These are phyloP conservation scores for Rhagonycha fulva DNA, from an alignment of 2,888 invertebrate genomes.

Conservation along the genomic window DNA sequence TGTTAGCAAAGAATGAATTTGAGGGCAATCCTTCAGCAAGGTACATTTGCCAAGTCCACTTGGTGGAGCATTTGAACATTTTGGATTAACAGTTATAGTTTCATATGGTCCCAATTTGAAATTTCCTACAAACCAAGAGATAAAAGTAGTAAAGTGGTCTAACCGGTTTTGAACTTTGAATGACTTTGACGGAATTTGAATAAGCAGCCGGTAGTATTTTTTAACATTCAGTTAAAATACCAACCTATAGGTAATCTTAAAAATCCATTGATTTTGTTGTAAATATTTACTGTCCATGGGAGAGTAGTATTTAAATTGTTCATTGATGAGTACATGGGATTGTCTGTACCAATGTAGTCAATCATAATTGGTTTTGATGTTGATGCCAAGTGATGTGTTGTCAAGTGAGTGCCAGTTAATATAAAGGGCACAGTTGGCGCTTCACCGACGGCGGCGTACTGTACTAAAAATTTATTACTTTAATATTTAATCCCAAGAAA, in stretches of 20 bases:
- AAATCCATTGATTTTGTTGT: constrained; percentile 3
- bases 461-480: no score
- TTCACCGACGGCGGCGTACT: no score
- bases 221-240: background rate
- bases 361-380: no score
- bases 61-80: background rate
- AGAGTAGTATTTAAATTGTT: background rate
- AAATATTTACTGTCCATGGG: constrained; percentile 8
- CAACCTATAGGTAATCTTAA: constrained; percentile 7
- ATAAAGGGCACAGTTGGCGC: no score
- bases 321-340: no score
- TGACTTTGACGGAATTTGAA: no score
- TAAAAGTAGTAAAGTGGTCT: no score
- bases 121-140: constrained; percentile 2
- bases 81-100: background rate
- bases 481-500: no score
- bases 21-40: background rate
- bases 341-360: background rate
- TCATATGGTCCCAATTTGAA: background rate
- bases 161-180: no score
- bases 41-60: background rate
- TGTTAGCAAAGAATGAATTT: background rate
- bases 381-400: no score
- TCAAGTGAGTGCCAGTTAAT: no score
- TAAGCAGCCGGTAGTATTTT: no score